Base-by-base conservation (phyloP, 2,797 vertebrate species). In the Bucorvus abyssinicus region DNA sequence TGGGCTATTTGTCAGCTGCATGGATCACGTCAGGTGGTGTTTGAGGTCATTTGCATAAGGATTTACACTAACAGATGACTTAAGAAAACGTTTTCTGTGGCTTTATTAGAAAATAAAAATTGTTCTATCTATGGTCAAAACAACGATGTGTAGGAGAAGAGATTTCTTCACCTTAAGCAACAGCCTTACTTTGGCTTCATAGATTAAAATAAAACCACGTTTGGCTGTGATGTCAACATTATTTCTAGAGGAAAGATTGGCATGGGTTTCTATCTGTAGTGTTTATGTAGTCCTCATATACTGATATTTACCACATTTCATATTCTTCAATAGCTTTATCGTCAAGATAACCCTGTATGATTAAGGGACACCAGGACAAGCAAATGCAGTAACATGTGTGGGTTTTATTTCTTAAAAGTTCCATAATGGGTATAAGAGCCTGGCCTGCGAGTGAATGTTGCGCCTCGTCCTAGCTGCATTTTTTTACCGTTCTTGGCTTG, bases 1-100 rank as follows among this genome's bases (percentile, higher is more conserved):
- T 63, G 12, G 34, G 7, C 20, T 34, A 7, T 86, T 90, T 78
- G 9, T n/a, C 18, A 18, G 42, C 50, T 42, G 14, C 11, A 12
- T 0, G 0, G 44, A 20, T 61, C 15, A 27, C 0, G 1, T 56
- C 32, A 24, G 6, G 9, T 16, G 14, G 16, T 57, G 15, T 83
- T 80, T 68, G 34, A 63, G 38, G 38, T 79, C 93, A 36, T 40
- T 45, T 40, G 0, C 2, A 0, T 18, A 40, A 89, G 27, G 23
- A 44, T 76, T 91, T 74, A 50, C 11, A 9, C 14, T 34, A 56
- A 14, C 7, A 74, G 21, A n/a, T 9, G 7, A 76, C 27, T 11
- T n/a, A 47, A 71, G 50, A 56, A 69, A 90, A 49, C 17, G 2
- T 40, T 69, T 90, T 81, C 55, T 36, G 5, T 76, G 67, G 3